Base-by-base conservation (phyloP, 2,797 vertebrate genomes). In the Alfaro cultratus region DNA sequence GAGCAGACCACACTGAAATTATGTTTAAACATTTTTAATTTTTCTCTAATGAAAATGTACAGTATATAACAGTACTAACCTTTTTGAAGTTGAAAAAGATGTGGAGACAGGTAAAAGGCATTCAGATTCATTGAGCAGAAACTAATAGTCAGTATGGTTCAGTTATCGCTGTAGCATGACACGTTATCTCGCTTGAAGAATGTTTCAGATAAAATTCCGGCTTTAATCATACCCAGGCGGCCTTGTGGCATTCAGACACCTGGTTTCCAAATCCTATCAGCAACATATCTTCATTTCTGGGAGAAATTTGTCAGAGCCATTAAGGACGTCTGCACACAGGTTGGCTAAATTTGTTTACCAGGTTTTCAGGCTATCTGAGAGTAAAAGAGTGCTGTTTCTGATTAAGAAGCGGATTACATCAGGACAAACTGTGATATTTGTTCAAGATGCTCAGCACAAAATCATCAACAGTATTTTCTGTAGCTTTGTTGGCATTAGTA, bases 231-330 rank as follows among this genome's bases (percentile, higher is more conserved):
- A 87, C 74, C 78, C 82, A 81, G 85, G 72, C 79, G 79, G 79
- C 76, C 75, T 83, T 75, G 75, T 83, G 85, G 77, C 74, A 80
- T 75, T 88, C 75, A 49, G 84, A 83, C 88, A 90, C 91, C 90
- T 89, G 89, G 86, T 72, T 70, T 87, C 79, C 72, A 92, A 85
- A 88, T 80, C 79, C 73, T 73, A 77, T 83, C 29, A 21, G 85
- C 83, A 86, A 91, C 79, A 90, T 80, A 77, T 62, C 74, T 89
- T 83, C 77, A 89, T 91, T 85, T 91, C 85, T 84, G 81, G 84
- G 78, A 80, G 83, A 85, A 74, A 77, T 83, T 87, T 88, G 87
- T 88, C 62, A 79, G 74, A 88, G 80, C 67, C 77, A 85, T 85
- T 90, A 81, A 78, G 71, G 64, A 43, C 26, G 75, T 84, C 39